phyloP scores from a whole-genome alignment of 2,113 vertebrate genomes.

The Pteruthius melanotis region DNA sequence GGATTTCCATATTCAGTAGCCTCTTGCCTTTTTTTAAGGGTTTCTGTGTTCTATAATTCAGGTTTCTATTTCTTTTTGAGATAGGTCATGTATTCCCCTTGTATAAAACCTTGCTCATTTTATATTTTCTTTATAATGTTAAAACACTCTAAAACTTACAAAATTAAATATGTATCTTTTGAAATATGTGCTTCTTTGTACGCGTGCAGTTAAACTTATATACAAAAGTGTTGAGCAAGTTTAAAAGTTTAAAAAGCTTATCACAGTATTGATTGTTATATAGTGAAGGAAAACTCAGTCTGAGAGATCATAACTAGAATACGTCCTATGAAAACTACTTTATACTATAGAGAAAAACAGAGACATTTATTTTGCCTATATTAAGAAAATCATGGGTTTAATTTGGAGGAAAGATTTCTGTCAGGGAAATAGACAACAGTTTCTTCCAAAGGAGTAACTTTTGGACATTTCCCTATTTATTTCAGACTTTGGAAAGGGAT shows the following conservation, averaged over 20 bases:
- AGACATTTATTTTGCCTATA: not conserved
- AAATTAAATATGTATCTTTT: not conserved
- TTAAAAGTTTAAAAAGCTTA: not conserved
- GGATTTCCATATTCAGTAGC: not conserved
- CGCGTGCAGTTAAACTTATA: not conserved
- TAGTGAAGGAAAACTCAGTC: not conserved
- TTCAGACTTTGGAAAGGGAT: not conserved
- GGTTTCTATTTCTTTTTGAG: not conserved
- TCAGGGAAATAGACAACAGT: not conserved
- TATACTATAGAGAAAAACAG: not conserved
- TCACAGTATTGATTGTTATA: not conserved
- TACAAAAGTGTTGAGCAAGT: not conserved
- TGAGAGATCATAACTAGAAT: not conserved
- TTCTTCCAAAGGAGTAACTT: not conserved
- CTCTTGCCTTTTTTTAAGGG: not conserved
- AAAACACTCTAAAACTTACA: not conserved
- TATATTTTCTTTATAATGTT: not conserved
- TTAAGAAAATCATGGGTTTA: not conserved
- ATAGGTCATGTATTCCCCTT: not conserved
- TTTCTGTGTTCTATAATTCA: conserved; percentile 4
- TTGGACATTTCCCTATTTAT: not conserved
- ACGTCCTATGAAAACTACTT: not conserved
- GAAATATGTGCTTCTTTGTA: not conserved
- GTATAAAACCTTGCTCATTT: not conserved
- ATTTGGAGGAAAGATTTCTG: not conserved